Base-by-base conservation (phyloP, 1,140 invertebrate species). In the Ruditapes philippinarum region DNA sequence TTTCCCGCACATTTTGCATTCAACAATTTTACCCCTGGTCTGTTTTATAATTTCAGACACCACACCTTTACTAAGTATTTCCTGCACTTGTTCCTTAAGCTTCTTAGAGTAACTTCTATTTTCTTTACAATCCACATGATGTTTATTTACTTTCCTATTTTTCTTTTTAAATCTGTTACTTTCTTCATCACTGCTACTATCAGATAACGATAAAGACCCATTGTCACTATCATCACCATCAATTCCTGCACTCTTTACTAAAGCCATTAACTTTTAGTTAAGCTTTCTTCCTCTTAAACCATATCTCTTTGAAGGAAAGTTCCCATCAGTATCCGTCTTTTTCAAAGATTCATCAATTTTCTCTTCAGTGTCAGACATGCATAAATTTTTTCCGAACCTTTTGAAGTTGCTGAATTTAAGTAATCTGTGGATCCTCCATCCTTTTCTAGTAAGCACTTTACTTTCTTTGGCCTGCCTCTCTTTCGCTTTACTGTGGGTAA, bases 1-100 rank as follows among this genome's bases (percentile, higher is more conserved):
- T 81, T 91, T 91, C 3, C 68, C 54, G 51, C 93, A 94, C 33
- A 92, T 89, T 87, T 91, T 89, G 62, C 92, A 93, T 60, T 40
- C 78, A 45, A 57, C 42, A 57, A 60, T 70, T 11, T 79, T 40
- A 36, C 54, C 31, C 4, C 45, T 62, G 40, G 40, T 28, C 45
- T 86, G 81, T 74, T 74, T 89, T 19, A 51, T 80, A 22, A 68
- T 62, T 5, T 70, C 51, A 25, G 62, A 57, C 28, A 45, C 49
- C 36, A 65, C 70, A 85, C 45, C 49, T 90, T 65, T 49, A 80
- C 78, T 60, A 82, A 68, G 54, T 76, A 85, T 74, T 84, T 80
- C 38, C 14, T 60, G 38, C 12, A 49, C 74, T 33, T 78, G 11
- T 62, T 57, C 38, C 7, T 36, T 70, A 9, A 60, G 78, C 33